Base-by-base conservation (phyloP, 1,140 invertebrate genomes). In the Drusus annulatus region DNA sequence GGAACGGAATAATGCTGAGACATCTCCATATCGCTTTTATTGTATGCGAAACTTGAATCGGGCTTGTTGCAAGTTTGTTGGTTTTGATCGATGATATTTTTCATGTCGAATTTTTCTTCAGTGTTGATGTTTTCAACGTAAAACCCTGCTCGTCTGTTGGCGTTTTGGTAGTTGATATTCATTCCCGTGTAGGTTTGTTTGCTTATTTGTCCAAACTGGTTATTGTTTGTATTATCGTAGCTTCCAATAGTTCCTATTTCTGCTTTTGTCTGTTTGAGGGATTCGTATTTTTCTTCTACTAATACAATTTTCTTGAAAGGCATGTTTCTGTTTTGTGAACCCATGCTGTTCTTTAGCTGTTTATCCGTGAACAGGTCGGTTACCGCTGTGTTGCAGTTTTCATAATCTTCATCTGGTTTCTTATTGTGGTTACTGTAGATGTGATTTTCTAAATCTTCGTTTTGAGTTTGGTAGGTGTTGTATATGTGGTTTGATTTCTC, bases 301-400 rank as follows among this genome's bases (percentile, higher is more conserved):
- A 82, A 45, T 10, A 82, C 74, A 17, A 82, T 82, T 68, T 82
- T 79, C 54, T 82, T 82, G 31, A 80, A 82, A 50, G 81, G 78
- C 73, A 82, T 52, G 60, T 77, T 74, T 17, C 78, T 54, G 5
- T 60, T 45, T 31, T 82, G 78, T 50, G 76, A 19, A 17, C 73
- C 54, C 13, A 65, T 65, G 17, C 17, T 56, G 50, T 21, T 79
- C 21, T 36, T 23, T 5, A 54, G 4, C 75, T 76, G 77, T 17
- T 77, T 82, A 23, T 82, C 77, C 31, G 56, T 19, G 58, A 82
- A 82, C 21, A 82, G 65, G 36, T 79, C 78, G 28, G 81, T 60
- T 19, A 60, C 51, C 7, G 50, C 50, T 62, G 62, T 80, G 28
- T 77, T 77, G 25, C 56, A 28, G 17, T 82, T 58, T 65, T 60